Conservation (phyloP, 2,113 vertebrate genomes). For the Carassius gibelio region DNA sequence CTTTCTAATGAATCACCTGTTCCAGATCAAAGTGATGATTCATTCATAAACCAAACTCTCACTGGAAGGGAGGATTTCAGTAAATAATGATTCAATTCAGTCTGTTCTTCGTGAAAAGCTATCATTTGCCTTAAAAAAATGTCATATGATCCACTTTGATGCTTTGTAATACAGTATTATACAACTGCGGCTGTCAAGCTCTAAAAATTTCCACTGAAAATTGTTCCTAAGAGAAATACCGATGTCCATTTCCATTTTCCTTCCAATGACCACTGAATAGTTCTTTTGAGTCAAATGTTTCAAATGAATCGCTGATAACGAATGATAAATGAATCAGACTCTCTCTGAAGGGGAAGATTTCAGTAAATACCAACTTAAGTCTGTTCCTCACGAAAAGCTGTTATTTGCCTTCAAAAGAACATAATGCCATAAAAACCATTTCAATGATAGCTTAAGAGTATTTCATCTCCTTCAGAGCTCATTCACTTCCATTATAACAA, state of each 20-base stretch:
- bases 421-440: background rate
- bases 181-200: background rate
- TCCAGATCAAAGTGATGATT: background rate
- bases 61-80: background rate
- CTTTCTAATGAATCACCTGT: background rate
- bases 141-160: too few species aligned
- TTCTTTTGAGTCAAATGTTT: background rate
- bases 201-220: background rate
- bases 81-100: background rate
- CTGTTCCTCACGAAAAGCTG: background rate
- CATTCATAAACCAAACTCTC: background rate
- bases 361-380: background rate
- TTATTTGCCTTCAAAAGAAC: background rate
- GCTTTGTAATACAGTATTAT: too few species aligned
- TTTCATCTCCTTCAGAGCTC: background rate
- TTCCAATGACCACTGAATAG: background rate
- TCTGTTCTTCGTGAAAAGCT: background rate
- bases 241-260: too few species aligned
- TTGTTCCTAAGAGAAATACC: background rate
- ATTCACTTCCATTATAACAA: background rate
- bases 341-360: background rate
- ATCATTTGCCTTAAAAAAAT: background rate
- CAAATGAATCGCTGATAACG: background rate
- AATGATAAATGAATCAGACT: background rate
- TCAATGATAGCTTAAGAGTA: background rate